Percentiles rank a stretch among this genome's conserved stretches.
Evolutionary conservation across 2,888 invertebrate genomes (phyloP).

Genomic region (Cataglyphis livida): DNA sequence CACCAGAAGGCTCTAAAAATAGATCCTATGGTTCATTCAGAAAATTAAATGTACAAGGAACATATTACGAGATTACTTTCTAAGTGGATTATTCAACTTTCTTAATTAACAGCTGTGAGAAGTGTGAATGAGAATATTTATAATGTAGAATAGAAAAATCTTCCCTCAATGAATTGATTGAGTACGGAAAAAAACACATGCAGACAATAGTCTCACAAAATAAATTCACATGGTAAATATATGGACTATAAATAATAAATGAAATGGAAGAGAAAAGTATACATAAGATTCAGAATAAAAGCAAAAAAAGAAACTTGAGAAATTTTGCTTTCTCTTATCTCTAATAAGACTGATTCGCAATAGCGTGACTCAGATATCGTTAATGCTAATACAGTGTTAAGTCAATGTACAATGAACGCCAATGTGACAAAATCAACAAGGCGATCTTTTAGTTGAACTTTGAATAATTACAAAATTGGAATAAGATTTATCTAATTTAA

Average conservation of each 20-base stretch:
- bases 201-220: background rate
- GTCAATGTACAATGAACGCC: conserved; percentile 5
- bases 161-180: background rate
- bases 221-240: background rate
- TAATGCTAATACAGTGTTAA: background rate
- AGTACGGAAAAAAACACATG: background rate
- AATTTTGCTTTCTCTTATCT: background rate
- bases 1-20: background rate
- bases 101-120: conserved; percentile 15
- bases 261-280: background rate
- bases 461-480: background rate
- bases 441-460: background rate
- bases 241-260: background rate
- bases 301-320: background rate
- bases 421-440: background rate
- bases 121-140: background rate
- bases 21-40: background rate
- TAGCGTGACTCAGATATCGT: conserved; percentile 11
- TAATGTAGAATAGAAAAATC: background rate
- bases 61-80: background rate
- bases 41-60: background rate
- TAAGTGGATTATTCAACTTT: conserved; percentile 18
- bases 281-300: background rate
- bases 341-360: background rate
- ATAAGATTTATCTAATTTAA: conserved; percentile 6